phyloP scores from a whole-genome alignment of 2,797 vertebrate species.

The Gallinago stenura region DNA sequence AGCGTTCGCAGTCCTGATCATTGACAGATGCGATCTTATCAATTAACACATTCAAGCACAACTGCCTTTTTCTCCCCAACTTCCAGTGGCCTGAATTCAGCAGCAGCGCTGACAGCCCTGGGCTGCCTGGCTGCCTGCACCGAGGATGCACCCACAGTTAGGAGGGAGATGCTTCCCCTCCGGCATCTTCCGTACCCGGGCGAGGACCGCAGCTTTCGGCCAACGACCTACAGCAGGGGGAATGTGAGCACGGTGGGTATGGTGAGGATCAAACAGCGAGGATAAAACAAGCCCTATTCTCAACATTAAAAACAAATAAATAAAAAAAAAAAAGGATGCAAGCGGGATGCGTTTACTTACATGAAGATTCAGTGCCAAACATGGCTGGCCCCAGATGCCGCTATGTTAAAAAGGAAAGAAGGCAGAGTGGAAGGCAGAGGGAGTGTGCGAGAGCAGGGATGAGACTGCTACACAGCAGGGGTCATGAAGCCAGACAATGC shows the following conservation, averaged over 20 bases:
- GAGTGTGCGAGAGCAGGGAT: conserved; percentile 82
- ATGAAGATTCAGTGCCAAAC: conserved; percentile 99
- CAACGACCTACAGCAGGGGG: conserved; percentile 38
- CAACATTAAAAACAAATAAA: conserved; percentile 45
- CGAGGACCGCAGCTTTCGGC: conserved; percentile 38
- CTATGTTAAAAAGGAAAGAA: conserved; percentile 81
- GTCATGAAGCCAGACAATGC: conserved; percentile 96
- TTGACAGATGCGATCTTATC: conserved; percentile 57
- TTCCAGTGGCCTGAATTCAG: conserved; percentile 56
- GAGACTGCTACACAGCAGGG: conserved; percentile 92
- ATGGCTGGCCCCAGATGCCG: conserved; percentile 95
- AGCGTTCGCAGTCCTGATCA: conserved; percentile 7
- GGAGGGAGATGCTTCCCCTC: conserved; percentile 21
- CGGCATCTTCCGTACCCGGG: conserved; percentile 32
- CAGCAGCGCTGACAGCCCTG: conserved; percentile 48
- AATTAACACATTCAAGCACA: conserved; percentile 49
- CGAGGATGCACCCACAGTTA: conserved; percentile 46
- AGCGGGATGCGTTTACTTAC: conserved; percentile 90
- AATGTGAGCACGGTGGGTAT: conserved; percentile 1
- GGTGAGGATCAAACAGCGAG: conserved; percentile 19
- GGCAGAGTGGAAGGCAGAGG: conserved; percentile 60
- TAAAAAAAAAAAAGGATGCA: conserved; percentile 17
- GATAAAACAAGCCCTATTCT: conserved; percentile 44
- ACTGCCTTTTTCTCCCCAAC: background rate
- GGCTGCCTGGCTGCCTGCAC: background rate